Evolutionary conservation across 2,888 invertebrate genomes (phyloP).

Genomic region (Glaucopsyche alexis): DNA sequence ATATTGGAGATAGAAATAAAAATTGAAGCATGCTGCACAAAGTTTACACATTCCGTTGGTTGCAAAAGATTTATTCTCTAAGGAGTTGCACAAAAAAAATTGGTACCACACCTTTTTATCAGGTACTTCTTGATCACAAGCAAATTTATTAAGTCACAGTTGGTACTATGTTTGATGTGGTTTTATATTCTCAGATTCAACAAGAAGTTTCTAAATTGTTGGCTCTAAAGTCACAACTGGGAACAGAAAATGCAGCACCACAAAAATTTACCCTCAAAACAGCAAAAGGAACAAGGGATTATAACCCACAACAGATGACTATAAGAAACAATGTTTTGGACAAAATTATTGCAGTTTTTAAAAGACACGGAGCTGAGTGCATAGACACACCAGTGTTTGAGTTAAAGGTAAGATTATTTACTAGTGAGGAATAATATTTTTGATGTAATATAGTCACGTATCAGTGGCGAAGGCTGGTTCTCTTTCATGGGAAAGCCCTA

Average conservation of each 20-base stretch:
- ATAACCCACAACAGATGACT: constrained; percentile 96
- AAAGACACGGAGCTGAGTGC: constrained; percentile 97
- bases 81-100: constrained; percentile 60
- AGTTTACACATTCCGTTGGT: constrained; percentile 53
- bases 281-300: constrained; percentile 97
- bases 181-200: constrained; percentile 83
- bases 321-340: constrained; percentile 91
- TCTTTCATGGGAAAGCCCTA: too few relatives aligned
- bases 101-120: constrained; percentile 65
- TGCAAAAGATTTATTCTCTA: constrained; percentile 53
- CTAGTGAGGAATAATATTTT: neutral
- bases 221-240: constrained; percentile 87
- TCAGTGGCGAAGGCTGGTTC: too few relatives aligned
- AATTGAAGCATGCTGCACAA: constrained; percentile 61
- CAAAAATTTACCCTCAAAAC: constrained; percentile 94
- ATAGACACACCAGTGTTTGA: constrained; percentile 99
- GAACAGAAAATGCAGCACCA: constrained; percentile 77
- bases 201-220: constrained; percentile 91
- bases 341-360: constrained; percentile 93
- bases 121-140: constrained; percentile 55
- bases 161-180: constrained; percentile 31
- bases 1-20: constrained; percentile 50
- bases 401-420: constrained; percentile 83
- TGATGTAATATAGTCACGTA: too few relatives aligned
- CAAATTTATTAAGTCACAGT: neutral